Conservation (phyloP, 2,888 invertebrate species). For the Chymomyza fuscimana region DNA sequence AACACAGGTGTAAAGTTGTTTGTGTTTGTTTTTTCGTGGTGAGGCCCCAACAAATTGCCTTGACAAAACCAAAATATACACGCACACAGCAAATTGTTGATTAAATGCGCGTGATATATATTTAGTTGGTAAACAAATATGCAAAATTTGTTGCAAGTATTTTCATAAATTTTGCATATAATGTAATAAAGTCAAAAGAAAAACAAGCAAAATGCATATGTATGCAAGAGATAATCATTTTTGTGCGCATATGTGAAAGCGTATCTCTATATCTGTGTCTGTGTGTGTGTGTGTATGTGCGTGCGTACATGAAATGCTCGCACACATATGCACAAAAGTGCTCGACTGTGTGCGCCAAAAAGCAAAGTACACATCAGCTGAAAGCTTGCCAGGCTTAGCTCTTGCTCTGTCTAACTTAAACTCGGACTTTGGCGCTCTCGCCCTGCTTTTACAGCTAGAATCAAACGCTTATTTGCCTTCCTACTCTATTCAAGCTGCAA, state of each 20-base stretch:
- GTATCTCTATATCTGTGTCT: neutral
- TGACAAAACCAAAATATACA: neutral
- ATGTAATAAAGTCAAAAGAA: neutral
- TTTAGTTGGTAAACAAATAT: neutral
- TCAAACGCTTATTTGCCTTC: neutral
- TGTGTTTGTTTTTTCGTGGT: neutral
- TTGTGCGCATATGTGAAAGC: neutral
- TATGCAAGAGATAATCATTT: neutral
- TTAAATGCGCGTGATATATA: neutral
- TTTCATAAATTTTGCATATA: neutral
- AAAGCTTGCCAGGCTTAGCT: neutral
- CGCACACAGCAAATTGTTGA: neutral
- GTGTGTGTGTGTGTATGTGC: too few relatives aligned
- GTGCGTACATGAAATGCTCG: too few relatives aligned
- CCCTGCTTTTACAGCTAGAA: neutral
- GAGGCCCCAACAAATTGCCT: neutral
- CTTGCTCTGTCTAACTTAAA: neutral
- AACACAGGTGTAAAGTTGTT: neutral
- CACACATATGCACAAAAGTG: neutral
- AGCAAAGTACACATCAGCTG: conserved; percentile 7
- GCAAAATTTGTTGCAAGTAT: neutral
- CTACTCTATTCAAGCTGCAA: neutral
- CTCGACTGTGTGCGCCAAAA: neutral
- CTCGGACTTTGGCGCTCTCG: neutral
- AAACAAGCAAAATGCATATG: neutral